These are phyloP conservation scores for Steatocranus sp. DNA, from an alignment of 2,797 vertebrate genomes.

Conservation along the genomic window DNA sequence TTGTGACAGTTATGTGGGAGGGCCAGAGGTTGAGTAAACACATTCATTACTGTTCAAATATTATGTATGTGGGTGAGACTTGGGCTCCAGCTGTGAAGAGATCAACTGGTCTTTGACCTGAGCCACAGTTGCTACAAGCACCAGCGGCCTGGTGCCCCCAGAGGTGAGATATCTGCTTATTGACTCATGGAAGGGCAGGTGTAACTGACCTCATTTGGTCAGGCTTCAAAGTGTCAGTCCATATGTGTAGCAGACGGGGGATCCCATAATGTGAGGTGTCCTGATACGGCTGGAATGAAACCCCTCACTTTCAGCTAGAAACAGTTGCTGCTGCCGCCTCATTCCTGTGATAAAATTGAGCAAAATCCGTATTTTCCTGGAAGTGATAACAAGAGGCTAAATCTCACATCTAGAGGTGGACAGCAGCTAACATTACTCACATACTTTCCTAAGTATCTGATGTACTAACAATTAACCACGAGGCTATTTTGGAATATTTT, in stretches of 20 bases:
- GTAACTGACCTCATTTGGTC: conserved; percentile 5
- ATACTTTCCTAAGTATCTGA: neutral
- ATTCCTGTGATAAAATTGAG: conserved; percentile 6
- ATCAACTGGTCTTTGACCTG: conserved; percentile 31
- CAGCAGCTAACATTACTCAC: neutral
- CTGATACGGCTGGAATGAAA: conserved; percentile 18
- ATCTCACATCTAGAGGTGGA: neutral
- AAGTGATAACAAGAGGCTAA: conserved; percentile 3
- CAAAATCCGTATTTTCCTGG: conserved; percentile 6
- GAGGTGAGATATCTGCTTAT: neutral
- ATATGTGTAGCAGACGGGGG: conserved; percentile 13
- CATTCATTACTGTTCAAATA: conserved; percentile 53
- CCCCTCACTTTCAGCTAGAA: neutral
- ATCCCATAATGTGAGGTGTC: neutral
- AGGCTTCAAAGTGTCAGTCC: conserved; percentile 20
- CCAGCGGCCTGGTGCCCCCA: neutral
- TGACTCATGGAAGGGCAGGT: neutral
- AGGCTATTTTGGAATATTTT: neutral
- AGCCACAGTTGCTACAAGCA: conserved; percentile 4
- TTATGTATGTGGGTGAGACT: conserved; percentile 6
- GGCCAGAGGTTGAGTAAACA: conserved; percentile 35
- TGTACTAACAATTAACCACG: neutral
- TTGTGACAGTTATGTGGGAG: neutral
- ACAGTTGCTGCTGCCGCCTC: neutral
- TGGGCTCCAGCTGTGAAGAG: conserved; percentile 13